Conservation (phyloP, 2,797 vertebrate species). For the Neosilurus hyrtlii region DNA sequence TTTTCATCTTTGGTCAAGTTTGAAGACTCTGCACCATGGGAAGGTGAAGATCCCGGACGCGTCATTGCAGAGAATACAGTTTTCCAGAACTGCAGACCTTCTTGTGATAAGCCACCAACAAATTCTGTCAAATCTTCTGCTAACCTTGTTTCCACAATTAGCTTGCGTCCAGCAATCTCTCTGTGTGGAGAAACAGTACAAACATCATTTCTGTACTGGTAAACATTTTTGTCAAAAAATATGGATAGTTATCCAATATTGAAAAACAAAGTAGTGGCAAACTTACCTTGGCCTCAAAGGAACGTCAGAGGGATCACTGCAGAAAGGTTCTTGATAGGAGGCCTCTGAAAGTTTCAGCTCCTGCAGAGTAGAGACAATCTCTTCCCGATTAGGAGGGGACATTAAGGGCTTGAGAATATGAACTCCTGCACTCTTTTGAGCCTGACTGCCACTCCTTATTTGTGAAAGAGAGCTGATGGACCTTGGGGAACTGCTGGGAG, state of each 20-base stretch:
- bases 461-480: slow-evolving; percentile 90
- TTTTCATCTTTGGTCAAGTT: slow-evolving; percentile 54
- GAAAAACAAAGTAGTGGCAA: not conserved
- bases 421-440: slow-evolving; percentile 76
- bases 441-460: slow-evolving; percentile 80
- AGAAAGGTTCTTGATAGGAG: slow-evolving; percentile 93
- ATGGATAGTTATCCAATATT: too few species aligned
- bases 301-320: slow-evolving; percentile 91
- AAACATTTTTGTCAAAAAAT: not conserved
- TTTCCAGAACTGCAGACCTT: slow-evolving; percentile 94
- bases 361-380: slow-evolving; percentile 88
- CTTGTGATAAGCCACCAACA: slow-evolving; percentile 87
- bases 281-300: slow-evolving; percentile 91
- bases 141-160: slow-evolving; percentile 85
- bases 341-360: slow-evolving; percentile 92
- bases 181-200: slow-evolving; percentile 61
- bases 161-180: slow-evolving; percentile 88
- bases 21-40: slow-evolving; percentile 58
- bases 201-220: not conserved
- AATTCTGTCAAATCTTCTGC: slow-evolving; percentile 87
- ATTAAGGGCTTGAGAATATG: slow-evolving; percentile 95
- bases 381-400: slow-evolving; percentile 95
- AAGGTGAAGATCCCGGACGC: slow-evolving; percentile 72
- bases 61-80: slow-evolving; percentile 94
- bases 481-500: slow-evolving; percentile 91